Percentiles rank a stretch among this genome's conserved stretches.
phyloP scores from a whole-genome alignment of 2,797 vertebrate genomes.

The Crenichthys baileyi region DNA sequence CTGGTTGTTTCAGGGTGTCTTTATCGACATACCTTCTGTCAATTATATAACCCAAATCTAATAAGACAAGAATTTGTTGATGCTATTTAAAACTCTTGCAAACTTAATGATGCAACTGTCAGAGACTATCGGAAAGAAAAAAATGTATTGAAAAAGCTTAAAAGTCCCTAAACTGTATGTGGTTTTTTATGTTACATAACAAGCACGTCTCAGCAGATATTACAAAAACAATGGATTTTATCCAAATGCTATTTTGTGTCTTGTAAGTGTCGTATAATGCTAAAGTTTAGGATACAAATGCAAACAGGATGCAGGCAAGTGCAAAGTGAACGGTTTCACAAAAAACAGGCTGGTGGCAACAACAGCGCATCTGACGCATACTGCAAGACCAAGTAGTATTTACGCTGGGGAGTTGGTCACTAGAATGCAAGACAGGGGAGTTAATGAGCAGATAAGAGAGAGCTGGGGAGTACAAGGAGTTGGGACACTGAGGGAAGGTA shows the following conservation, averaged over 20 bases:
- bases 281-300: background rate
- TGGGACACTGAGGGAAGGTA: background rate
- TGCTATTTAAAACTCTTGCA: background rate
- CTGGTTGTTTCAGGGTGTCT: background rate
- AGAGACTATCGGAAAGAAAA: background rate
- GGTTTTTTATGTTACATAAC: too few relatives aligned
- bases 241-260: background rate
- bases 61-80: background rate
- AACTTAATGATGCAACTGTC: background rate
- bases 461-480: background rate
- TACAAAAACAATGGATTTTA: background rate
- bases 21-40: background rate
- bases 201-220: too few relatives aligned
- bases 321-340: background rate
- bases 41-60: background rate
- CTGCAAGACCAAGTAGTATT: background rate
- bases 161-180: background rate
- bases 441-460: background rate
- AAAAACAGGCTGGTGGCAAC: background rate
- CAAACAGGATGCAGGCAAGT: background rate
- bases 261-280: background rate
- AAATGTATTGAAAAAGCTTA: background rate
- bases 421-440: background rate
- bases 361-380: background rate
- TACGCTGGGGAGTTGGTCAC: background rate